Conservation (phyloP, 2,113 vertebrate genomes). For the Tragelaphus scriptus region DNA sequence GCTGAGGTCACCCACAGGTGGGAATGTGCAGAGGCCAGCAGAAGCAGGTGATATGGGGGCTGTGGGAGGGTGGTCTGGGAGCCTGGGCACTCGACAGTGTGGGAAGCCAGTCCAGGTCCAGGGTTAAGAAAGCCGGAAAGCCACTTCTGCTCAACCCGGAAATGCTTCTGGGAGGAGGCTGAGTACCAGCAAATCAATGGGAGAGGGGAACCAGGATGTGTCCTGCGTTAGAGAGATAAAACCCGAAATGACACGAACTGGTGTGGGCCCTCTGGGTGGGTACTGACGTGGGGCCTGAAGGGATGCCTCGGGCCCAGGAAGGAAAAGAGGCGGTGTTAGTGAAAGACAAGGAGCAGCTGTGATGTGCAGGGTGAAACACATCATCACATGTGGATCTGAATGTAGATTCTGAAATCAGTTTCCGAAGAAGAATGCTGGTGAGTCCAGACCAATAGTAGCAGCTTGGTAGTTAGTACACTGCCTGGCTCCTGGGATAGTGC, state of each 20-base stretch:
- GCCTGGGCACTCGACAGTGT: background rate
- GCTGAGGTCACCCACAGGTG: background rate
- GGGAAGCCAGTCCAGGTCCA: background rate
- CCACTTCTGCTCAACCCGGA: background rate
- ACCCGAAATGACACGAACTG: no score
- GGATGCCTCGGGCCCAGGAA: background rate
- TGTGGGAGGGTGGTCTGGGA: background rate
- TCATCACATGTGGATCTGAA: background rate
- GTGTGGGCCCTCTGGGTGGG: background rate
- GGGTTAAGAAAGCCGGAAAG: background rate
- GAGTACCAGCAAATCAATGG: background rate
- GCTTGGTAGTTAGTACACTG: accelerated
- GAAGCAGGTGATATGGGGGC: accelerated
- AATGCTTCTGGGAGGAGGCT: background rate
- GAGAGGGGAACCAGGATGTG: background rate
- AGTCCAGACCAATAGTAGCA: background rate
- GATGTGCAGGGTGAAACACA: accelerated
- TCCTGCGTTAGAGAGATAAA: background rate
- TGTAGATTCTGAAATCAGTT: background rate
- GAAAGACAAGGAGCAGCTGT: background rate
- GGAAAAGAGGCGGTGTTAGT: background rate
- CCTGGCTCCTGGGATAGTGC: accelerated
- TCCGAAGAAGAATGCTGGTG: background rate
- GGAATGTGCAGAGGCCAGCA: background rate
- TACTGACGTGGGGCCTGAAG: accelerated